Base-by-base conservation (phyloP, 2,888 invertebrate species). In the Rambutsinella grinnellia region DNA sequence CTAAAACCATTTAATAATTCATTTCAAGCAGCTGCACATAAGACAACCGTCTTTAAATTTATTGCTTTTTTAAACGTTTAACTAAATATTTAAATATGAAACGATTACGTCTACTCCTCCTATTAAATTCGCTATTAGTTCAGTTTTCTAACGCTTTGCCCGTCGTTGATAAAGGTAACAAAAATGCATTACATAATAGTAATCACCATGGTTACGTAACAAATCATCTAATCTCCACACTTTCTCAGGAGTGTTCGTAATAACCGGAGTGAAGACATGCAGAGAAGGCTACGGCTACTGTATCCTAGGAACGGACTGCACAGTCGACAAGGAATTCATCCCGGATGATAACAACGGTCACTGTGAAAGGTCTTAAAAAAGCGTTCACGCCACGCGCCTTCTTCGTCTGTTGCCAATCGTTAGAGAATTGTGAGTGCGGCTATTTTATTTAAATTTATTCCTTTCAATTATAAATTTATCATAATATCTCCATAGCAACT, bases 171-270 rank as follows among this genome's bases (percentile, higher is more conserved):
- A n/a, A n/a, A n/a, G n/a, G n/a, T n/a, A n/a, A n/a, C n/a, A n/a
- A n/a, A n/a, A n/a, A n/a, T n/a, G n/a, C n/a, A n/a, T n/a, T n/a
- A n/a, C n/a, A n/a, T n/a, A n/a, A n/a, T n/a, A n/a, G n/a, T n/a
- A n/a, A n/a, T n/a, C n/a, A n/a, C n/a, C n/a, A n/a, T n/a, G n/a
- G n/a, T n/a, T n/a, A n/a, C n/a, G n/a, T n/a, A n/a, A n/a, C n/a
- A n/a, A n/a, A n/a, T n/a, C n/a, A n/a, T n/a, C n/a, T n/a, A n/a
- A n/a, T n/a, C n/a, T n/a, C n/a, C n/a, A n/a, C n/a, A n/a, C n/a
- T n/a, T n/a, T n/a, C n/a, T n/a, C 79, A 86, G 87, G 87, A 3
- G 84, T 87, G 58, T 87, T 87, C 81, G 87, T 87, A 67, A 87
- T 87, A 74, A 86, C 86, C 51, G 87, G 87, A 13, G 87, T 87